Conservation (phyloP, 2,797 vertebrate species). For the Huso huso region DNA sequence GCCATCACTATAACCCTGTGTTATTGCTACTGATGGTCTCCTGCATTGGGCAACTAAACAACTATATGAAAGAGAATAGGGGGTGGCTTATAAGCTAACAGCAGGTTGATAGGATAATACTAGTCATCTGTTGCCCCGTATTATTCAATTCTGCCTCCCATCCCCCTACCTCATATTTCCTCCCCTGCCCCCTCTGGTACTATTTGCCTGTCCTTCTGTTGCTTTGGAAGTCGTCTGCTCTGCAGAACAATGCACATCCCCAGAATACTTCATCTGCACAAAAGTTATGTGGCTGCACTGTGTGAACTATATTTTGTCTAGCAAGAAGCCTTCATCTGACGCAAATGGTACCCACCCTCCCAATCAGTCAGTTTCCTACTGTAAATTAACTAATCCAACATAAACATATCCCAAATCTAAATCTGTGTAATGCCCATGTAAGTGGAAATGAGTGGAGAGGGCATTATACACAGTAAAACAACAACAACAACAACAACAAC, state of each 20-base stretch:
- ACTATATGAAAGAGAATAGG: conserved; percentile 52
- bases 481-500: too few relatives aligned
- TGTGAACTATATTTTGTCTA: conserved; percentile 13
- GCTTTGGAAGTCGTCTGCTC: conserved; percentile 21
- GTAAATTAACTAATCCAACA: conserved; percentile 42
- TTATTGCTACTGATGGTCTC: conserved; percentile 48
- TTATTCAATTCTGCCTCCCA: conserved; percentile 51
- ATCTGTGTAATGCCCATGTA: conserved; percentile 37
- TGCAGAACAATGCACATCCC: conserved; percentile 11
- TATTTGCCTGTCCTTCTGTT: conserved; percentile 27
- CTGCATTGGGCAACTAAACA: conserved; percentile 42
- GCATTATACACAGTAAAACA: neutral
- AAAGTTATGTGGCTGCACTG: conserved; percentile 5
- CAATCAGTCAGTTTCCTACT: conserved; percentile 18
- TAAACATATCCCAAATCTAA: conserved; percentile 45
- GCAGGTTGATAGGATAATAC: conserved; percentile 66
- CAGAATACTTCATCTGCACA: conserved; percentile 9
- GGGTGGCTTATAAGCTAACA: conserved; percentile 53
- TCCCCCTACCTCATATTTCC: conserved; percentile 49
- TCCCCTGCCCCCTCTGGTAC: conserved; percentile 36
- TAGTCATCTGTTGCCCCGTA: conserved; percentile 65
- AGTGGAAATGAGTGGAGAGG: conserved; percentile 30
- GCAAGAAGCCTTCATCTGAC: neutral
- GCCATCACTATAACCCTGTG: conserved; percentile 53
- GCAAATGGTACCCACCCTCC: conserved; percentile 7